Evolutionary conservation across 2,888 invertebrate species (phyloP).

Genomic region (Eristalis arbustorum): DNA sequence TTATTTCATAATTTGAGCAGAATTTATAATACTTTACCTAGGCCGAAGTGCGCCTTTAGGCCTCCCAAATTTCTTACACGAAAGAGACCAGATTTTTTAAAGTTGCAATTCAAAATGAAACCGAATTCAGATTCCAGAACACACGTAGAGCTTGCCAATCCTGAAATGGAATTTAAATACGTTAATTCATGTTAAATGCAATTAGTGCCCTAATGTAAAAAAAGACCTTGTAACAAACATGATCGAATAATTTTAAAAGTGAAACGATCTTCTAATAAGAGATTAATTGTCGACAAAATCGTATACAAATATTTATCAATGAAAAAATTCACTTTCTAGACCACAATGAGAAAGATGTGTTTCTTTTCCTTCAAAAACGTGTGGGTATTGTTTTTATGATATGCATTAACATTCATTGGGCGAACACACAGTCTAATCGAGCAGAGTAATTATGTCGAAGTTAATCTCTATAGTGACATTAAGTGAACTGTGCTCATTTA

Average conservation of each 20-base stretch:
- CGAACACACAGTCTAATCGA: background rate
- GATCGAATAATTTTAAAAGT: background rate
- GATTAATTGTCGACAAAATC: background rate
- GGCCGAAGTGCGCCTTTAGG: constrained; percentile 92
- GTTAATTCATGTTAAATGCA: background rate
- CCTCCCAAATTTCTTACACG: constrained; percentile 94
- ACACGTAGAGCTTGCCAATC: constrained; percentile 82
- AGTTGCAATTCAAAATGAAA: constrained; percentile 94
- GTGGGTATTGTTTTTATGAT: background rate
- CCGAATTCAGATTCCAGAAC: constrained; percentile 94
- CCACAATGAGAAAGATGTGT: no score
- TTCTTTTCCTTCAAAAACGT: background rate
- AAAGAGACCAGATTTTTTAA: constrained; percentile 95
- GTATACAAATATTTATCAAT: background rate
- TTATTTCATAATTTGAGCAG: no score
- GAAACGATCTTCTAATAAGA: background rate
- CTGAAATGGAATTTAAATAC: background rate
- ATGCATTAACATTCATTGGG: background rate
- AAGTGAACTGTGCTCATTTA: background rate
- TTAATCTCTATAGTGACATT: background rate
- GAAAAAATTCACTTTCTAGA: background rate
- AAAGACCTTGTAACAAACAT: background rate
- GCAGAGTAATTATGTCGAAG: background rate
- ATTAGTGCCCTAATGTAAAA: background rate
- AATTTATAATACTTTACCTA: constrained; percentile 84